phyloP scores from a whole-genome alignment of 64 coral and sea anemone genomes.

The Pachyseris speciosa region DNA sequence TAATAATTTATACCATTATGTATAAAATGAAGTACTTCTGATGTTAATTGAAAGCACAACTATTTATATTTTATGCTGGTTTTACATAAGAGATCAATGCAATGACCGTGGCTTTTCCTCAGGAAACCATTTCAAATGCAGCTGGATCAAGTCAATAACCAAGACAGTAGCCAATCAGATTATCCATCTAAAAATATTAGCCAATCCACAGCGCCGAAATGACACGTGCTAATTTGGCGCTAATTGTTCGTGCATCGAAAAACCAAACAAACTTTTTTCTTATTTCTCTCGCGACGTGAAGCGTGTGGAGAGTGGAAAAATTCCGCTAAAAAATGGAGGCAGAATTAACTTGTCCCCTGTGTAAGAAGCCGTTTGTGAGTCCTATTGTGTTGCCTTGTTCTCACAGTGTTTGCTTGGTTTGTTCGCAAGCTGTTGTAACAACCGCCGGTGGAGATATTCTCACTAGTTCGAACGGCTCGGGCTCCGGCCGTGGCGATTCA shows the following conservation, averaged over 20 bases:
- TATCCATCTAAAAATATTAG: conserved; percentile 1
- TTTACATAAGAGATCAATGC: not conserved
- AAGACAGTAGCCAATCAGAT: conserved; percentile 40
- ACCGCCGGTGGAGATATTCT: conserved; percentile 13
- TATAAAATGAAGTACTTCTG: too few species aligned
- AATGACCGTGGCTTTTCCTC: not conserved
- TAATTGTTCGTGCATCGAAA: conserved; percentile 70
- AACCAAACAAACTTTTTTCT: conserved; percentile 17
- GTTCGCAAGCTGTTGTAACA: conserved; percentile 67
- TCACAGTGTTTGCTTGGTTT: conserved; percentile 84
- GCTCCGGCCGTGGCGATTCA: not conserved
- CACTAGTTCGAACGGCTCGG: not conserved
- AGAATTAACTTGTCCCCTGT: conserved; percentile 89
- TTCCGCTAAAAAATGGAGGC: conserved; percentile 55
- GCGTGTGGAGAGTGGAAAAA: not conserved
- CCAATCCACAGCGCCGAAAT: conserved; percentile 28
- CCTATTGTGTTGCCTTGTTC: conserved; percentile 90
- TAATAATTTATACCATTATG: too few species aligned
- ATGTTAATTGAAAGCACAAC: not conserved
- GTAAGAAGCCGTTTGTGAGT: conserved; percentile 82
- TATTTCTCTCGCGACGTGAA: not conserved
- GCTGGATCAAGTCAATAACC: conserved; percentile 38
- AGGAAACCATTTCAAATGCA: not conserved
- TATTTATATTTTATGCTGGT: not conserved
- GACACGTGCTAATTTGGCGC: conserved; percentile 78